Evolutionary conservation across 64 coral and sea anemone species (phyloP), one percentile per base, ranked within the genome.

Genomic region (Orbicella faveolata): DNA sequence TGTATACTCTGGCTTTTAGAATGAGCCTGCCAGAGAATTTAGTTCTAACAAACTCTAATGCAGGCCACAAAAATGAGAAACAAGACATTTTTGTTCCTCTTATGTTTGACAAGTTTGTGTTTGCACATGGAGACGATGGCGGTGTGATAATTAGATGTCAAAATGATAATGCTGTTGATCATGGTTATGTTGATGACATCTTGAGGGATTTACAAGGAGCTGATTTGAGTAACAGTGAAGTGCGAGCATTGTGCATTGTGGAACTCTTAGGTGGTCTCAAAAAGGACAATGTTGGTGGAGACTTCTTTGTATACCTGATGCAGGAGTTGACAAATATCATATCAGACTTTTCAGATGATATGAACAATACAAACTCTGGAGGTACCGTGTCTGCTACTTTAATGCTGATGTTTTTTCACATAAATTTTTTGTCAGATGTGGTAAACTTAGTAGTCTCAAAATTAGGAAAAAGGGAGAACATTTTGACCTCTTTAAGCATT

Each of bases 241-340:
- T 84, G 1, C 83, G 76, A 61, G 94, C 97, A 7, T n/a, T 89
- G 54, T 99, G 89, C 62, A 33, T 99, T 6, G 89, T 96, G 20
- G 97, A 99, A 72, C 79, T 99, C 59, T 36, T 99, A 15, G 33
- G 57, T 15, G 64, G 52, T 26, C 52, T 96, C 39, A 78, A 91
- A 33, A 96, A 74, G 34, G 88, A 96, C 4, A 41, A 34, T 41
- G 15, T 96, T 61, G 78, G 91, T 35, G 97, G 91, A 16, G 84
- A 99, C 21, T 99, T 99, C 66, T 99, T 99, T 73, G 75, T 99
- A 72, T 87, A 91, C 54, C 35, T 99, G 74, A 84, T 93, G 85
- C 66, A 95, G 76, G 64, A 96, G 44, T 80, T 99, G 3, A 95
- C 94, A n/a, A 39, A 81, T 76, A 88, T 99, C n/a, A 87, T 96